phyloP scores from a whole-genome alignment of 2,797 vertebrate species.

The Phalloptychus januarius region DNA sequence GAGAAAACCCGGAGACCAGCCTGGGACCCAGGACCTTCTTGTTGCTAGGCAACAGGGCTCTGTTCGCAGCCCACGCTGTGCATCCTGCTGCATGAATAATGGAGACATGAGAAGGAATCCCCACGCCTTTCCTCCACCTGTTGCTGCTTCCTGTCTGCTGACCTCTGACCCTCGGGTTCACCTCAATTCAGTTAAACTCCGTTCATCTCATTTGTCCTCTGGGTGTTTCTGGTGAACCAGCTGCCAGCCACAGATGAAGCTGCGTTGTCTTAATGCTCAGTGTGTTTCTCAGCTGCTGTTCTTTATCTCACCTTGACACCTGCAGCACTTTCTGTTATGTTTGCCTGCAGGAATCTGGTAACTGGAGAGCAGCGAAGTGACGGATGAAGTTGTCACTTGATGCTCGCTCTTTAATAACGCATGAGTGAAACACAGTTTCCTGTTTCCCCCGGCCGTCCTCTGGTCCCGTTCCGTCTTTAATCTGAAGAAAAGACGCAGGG shows the following conservation, averaged over 20 bases:
- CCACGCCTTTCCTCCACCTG: constrained; percentile 40
- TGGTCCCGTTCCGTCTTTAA: background rate
- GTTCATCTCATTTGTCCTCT: constrained; percentile 35
- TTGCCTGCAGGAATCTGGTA: constrained; percentile 23
- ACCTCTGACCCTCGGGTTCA: constrained; percentile 17
- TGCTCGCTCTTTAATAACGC: constrained; percentile 52
- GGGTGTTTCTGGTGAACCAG: constrained; percentile 32
- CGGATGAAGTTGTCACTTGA: constrained; percentile 43
- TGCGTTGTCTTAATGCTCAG: constrained; percentile 1
- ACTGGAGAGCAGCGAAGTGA: constrained; percentile 30
- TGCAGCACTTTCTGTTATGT: constrained; percentile 4
- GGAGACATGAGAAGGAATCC: constrained; percentile 40
- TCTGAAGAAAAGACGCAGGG: constrained; percentile 9
- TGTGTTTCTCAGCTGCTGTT: background rate
- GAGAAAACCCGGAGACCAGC: too few species aligned
- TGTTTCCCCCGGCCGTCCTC: background rate
- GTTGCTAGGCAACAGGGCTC: background rate
- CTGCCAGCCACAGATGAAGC: constrained; percentile 49
- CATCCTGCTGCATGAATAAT: constrained; percentile 27
- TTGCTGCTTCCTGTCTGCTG: too few species aligned
- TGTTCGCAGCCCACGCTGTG: background rate
- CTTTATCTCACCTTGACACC: background rate
- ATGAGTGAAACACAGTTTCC: constrained; percentile 22
- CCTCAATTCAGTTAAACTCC: constrained; percentile 10
- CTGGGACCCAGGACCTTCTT: background rate